These are phyloP conservation scores for Drosophila infuscata DNA, from an alignment of 2,888 invertebrate genomes.

Conservation along the genomic window DNA sequence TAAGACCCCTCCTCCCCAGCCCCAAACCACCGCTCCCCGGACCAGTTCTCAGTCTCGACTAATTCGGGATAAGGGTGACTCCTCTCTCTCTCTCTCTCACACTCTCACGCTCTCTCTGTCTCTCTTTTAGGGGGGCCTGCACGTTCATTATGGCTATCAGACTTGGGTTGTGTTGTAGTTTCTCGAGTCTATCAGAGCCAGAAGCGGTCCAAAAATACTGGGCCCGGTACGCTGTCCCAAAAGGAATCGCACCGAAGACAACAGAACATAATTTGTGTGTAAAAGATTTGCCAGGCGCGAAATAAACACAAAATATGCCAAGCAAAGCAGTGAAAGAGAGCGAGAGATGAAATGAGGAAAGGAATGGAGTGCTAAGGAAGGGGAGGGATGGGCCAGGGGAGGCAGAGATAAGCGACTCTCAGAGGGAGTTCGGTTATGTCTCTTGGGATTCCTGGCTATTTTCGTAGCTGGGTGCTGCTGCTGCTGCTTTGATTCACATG, in stretches of 20 bases:
- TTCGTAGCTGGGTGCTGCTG: constrained; percentile 15
- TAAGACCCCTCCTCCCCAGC: constrained; percentile 14
- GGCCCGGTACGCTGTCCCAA: constrained; percentile 5
- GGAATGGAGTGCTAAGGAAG: not conserved
- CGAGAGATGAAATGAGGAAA: not conserved
- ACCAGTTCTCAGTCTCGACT: constrained; percentile 12
- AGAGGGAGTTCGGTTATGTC: constrained; percentile 26
- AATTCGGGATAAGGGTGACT: constrained; percentile 21
- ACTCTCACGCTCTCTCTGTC: not conserved
- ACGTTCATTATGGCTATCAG: constrained; percentile 56
- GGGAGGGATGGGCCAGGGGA: not conserved
- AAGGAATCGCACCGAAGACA: constrained; percentile 25
- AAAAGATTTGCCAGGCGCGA: constrained; percentile 34
- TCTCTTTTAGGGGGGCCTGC: constrained; percentile 9
- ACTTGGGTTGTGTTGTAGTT: constrained; percentile 7
- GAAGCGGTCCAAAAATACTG: constrained; percentile 58
- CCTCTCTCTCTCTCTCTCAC: not conserved
- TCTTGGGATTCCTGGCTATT: constrained; percentile 44
- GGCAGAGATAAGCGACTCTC: not conserved
- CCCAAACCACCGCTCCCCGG: constrained; percentile 6
- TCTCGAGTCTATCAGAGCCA: constrained; percentile 23
- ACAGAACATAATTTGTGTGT: constrained; percentile 71
- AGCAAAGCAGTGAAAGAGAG: not conserved
- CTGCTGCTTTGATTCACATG: constrained; percentile 12
- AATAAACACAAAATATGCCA: constrained; percentile 21